Base-by-base conservation (phyloP, 2,888 invertebrate genomes). In the Apodemia duryi region DNA sequence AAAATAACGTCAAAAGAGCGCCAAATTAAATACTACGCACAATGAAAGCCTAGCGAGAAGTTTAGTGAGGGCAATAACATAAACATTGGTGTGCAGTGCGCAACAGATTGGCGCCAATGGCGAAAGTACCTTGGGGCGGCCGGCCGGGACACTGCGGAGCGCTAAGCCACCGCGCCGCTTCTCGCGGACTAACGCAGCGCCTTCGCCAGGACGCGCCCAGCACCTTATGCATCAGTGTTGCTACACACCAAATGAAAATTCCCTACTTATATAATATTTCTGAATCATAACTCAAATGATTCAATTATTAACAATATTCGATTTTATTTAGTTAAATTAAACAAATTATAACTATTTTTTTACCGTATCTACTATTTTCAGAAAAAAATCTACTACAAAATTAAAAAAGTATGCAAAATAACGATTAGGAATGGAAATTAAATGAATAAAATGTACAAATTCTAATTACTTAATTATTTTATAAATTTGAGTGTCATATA, bases 41-140 rank as follows among this genome's bases (percentile, higher is more conserved):
- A 72, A 67, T 72, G 66, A 71, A 68, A 72, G 69, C 66, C 67
- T 68, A 69, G 65, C 61, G 69, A 71, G 74, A 75, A 68, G 68
- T 67, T 63, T 67, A 67, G 71, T 67, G 74, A 72, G 72, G 72
- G 74, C 77, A 75, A 72, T 74, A 76, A 77, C 75, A 82, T 84
- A 84, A 86, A 85, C 85, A 85, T 84, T 80, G 83, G 77, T 76
- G 84, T 86, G 86, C 83, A 84, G 79, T 83, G 87, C 89, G 89
- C 89, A 89, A 89, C 88, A 88, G 88, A 86, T 85, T 85, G 85
- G 86, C 77, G 79, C 76, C 75, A 71, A 71, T 49, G 75, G 74
- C 78, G 77, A 46, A 51, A 69, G 80, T 85, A 85, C 86, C 86
- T 86, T 80, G 78, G 76, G 83, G 83, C 84, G 80, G 84, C 82